phyloP scores from a whole-genome alignment of 2,113 vertebrate genomes.

The Sula dactylatra region DNA sequence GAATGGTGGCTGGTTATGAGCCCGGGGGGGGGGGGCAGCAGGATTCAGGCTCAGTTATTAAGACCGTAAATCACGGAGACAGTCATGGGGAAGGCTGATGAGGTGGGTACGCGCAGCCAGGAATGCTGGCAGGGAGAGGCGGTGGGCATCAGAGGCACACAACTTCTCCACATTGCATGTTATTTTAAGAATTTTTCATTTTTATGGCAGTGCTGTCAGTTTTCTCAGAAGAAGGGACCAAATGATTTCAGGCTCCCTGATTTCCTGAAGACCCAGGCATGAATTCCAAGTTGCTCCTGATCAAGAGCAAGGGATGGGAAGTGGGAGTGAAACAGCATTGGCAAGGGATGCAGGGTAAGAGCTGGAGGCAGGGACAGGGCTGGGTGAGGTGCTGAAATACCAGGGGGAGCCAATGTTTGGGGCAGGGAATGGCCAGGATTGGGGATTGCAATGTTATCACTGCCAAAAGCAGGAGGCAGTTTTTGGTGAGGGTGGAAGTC shows the following conservation, averaged over 20 bases:
- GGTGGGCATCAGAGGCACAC: background rate
- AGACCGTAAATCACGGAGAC: slow-evolving; percentile 68
- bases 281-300: background rate
- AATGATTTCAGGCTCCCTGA: slow-evolving; percentile 4
- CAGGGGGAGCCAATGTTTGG: background rate
- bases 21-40: background rate
- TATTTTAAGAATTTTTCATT: slow-evolving; percentile 64
- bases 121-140: background rate
- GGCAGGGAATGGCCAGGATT: background rate
- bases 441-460: background rate
- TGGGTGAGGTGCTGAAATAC: background rate
- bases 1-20: slow-evolving; percentile 37
- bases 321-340: background rate
- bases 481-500: background rate
- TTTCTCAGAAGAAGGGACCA: background rate
- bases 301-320: background rate
- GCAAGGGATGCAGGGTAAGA: background rate
- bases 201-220: slow-evolving; percentile 35
- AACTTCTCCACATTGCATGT: background rate
- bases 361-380: background rate
- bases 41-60: slow-evolving; percentile 66
- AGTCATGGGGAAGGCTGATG: slow-evolving; percentile 53
- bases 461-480: background rate
- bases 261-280: background rate
- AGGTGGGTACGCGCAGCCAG: background rate